Base-by-base conservation (phyloP, 1,140 invertebrate genomes). In the Bilobella aurantiaca region DNA sequence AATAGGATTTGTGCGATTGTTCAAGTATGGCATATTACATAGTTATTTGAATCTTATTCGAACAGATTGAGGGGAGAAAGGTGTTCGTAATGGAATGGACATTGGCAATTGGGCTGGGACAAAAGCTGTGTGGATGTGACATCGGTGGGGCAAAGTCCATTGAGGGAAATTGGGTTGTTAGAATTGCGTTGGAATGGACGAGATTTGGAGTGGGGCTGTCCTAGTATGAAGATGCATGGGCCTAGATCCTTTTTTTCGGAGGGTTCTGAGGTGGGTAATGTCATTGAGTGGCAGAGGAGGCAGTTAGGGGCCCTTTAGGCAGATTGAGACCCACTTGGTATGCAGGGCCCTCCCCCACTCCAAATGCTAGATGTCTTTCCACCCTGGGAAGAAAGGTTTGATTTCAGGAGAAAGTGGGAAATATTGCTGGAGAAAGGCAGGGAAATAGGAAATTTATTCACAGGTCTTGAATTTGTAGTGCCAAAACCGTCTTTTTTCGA, bases 391-490 rank as follows among this genome's bases (percentile, higher is more conserved):
- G 18, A 66, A 66, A 66, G 64, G 68, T 69, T 64, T 69, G 68
- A 69, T 69, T 69, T 69, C 62, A 66, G 32, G 57, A 58, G 60
- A 65, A 61, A 57, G 46, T 42, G 64, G 65, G 68, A 65, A 64
- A 66, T 65, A 65, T 66, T 65, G 53, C 56, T 64, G 64, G 57
- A 61, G 46, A 34, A 14, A 28, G 37, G 28, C 32, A 37, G 68
- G 60, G 58, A 66, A 63, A 69, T 69, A 69, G 68, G 63, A 66
- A 69, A 72, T 69, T 69, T 72, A 72, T 69, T 69, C 67, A 72
- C 70, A 72, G 60, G 63, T 69, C 65, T 69, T 64, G 67, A 69
- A 71, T 69, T 69, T 67, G 70, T 72, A 69, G 68, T 69, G 67
- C 66, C 70, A 69, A 71, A 69, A 72, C 65, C 65, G 66, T 62